Conservation (phyloP, 2,113 vertebrate genomes). For the Paradoxurus hermaphroditus region DNA sequence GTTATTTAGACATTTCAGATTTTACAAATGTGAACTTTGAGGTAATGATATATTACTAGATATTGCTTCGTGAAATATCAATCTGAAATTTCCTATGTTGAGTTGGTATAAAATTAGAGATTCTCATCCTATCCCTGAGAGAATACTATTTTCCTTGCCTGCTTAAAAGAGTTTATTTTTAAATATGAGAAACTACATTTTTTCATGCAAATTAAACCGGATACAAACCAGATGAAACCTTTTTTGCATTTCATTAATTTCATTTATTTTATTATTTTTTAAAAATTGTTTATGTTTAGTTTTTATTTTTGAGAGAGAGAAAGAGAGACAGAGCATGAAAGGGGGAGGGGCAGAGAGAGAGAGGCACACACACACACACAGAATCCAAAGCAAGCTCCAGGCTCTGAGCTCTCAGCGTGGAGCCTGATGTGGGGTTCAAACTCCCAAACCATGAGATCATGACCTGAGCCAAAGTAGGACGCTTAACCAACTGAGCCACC, state of each 20-base stretch:
- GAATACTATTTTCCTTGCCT: slow-evolving; percentile 10
- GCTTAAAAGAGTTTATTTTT: slow-evolving; percentile 34
- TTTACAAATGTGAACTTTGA: neutral
- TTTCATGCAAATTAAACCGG: neutral
- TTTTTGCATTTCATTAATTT: neutral
- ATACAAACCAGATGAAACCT: neutral
- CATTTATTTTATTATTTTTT: neutral
- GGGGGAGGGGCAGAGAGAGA: too few relatives aligned
- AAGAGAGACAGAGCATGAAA: too few relatives aligned
- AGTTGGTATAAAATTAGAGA: slow-evolving; percentile 10
- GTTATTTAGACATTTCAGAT: neutral
- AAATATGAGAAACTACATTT: slow-evolving; percentile 34
- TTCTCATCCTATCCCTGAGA: neutral
- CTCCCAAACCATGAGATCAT: too few relatives aligned
- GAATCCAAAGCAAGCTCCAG: too few relatives aligned
- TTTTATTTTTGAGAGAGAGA: too few relatives aligned
- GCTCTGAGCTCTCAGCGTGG: too few relatives aligned
- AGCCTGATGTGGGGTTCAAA: too few relatives aligned
- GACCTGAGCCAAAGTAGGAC: too few relatives aligned
- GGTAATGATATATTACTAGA: neutral
- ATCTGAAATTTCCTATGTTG: slow-evolving; percentile 20
- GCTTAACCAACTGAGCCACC: too few relatives aligned
- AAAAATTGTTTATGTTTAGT: too few relatives aligned
- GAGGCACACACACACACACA: too few relatives aligned
- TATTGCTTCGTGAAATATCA: slow-evolving; percentile 10